Percentiles rank a stretch among this genome's conserved stretches.
Evolutionary conservation across 2,888 invertebrate species (phyloP).

Genomic region (Drepana falcataria): DNA sequence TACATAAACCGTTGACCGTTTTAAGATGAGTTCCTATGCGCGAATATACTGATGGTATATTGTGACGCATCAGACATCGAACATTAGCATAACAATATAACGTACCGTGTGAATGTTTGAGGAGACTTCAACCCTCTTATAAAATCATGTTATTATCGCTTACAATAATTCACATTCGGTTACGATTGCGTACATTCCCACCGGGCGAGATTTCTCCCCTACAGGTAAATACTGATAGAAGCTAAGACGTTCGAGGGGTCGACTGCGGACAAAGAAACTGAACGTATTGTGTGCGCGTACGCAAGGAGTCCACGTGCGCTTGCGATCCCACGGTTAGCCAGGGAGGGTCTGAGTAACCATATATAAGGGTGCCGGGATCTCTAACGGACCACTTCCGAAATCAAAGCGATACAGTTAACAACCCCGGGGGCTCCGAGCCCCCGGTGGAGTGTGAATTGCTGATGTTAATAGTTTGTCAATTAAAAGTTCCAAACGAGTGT

Average conservation of each 20-base stretch:
- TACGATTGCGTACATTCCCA: conserved; percentile 66
- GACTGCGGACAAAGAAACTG: conserved; percentile 64
- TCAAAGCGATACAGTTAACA: conserved; percentile 43
- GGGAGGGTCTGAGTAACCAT: conserved; percentile 52
- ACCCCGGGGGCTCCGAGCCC: conserved; percentile 59
- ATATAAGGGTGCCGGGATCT: conserved; percentile 47
- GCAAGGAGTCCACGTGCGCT: conserved; percentile 70
- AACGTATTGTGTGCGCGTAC: conserved; percentile 66
- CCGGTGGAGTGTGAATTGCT: conserved; percentile 33
- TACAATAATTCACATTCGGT: conserved; percentile 66
- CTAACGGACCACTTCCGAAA: conserved; percentile 57
- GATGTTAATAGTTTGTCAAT: conserved; percentile 38
- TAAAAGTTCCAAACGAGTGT: conserved; percentile 45
- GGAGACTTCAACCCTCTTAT: conserved; percentile 50
- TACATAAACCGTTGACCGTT: too few species aligned
- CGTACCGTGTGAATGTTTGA: conserved; percentile 63
- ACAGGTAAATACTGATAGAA: conserved; percentile 70
- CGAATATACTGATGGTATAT: conserved; percentile 1
- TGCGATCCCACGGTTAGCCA: conserved; percentile 62
- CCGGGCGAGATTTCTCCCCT: conserved; percentile 70
- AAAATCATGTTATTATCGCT: conserved; percentile 52
- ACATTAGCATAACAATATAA: conserved; percentile 50
- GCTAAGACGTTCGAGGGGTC: conserved; percentile 71
- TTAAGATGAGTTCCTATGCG: too few species aligned
- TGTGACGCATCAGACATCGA: conserved; percentile 15